A percentile compares a stretch with the other conserved stretches of the same genome.
Evolutionary conservation across 2,113 vertebrate genomes (phyloP).

Genomic region (Eubucco bourcierii): DNA sequence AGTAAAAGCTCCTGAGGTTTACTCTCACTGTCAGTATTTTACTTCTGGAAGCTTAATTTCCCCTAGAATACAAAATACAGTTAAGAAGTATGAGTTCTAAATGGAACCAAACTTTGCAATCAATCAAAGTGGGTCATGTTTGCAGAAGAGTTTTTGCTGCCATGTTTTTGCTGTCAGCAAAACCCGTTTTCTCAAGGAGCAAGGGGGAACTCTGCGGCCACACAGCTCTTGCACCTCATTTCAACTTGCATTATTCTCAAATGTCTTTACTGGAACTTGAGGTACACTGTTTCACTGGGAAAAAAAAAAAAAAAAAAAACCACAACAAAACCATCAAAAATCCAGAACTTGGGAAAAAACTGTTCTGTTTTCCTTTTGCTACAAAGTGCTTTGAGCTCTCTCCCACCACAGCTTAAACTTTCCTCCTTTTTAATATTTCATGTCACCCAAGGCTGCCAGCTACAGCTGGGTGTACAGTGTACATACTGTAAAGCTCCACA

Average conservation of each 20-base stretch:
- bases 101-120: not conserved
- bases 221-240: not conserved
- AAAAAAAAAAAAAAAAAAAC: too few relatives aligned
- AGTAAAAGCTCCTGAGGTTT: not conserved
- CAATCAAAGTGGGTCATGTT: not conserved
- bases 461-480: not conserved
- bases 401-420: not conserved
- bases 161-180: not conserved
- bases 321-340: too few relatives aligned
- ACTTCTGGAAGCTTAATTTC: not conserved
- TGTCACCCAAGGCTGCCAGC: not conserved
- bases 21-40: not conserved
- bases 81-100: not conserved
- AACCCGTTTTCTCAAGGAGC: not conserved
- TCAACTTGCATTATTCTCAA: not conserved
- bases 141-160: not conserved
- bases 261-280: not conserved
- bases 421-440: not conserved
- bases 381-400: not conserved
- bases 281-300: not conserved
- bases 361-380: not conserved
- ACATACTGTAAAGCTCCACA: not conserved
- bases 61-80: not conserved
- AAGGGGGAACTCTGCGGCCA: fast-evolving
- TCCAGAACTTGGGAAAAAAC: not conserved